Evolutionary conservation across 2,888 invertebrate species (phyloP).

Genomic region (Tipula helvola): DNA sequence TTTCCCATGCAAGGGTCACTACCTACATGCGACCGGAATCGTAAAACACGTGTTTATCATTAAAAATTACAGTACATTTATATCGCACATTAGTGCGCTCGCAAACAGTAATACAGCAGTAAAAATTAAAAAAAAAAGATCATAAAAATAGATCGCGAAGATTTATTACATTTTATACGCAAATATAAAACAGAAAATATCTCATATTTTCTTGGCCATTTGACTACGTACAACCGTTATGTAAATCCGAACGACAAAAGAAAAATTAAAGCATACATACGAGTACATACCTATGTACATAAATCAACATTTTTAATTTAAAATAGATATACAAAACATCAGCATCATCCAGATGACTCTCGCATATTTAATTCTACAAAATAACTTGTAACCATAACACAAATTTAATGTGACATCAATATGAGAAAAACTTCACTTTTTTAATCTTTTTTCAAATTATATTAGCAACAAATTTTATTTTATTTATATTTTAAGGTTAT

Average conservation of each 20-base stretch:
- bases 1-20: neutral
- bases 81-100: neutral
- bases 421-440: neutral
- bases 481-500: neutral
- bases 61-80: neutral
- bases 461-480: neutral
- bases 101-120: neutral
- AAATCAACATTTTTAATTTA: neutral
- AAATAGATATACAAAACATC: neutral
- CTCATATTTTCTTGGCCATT: slow-evolving; percentile 21
- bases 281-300: neutral
- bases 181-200: neutral
- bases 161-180: neutral
- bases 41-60: neutral
- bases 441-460: neutral
- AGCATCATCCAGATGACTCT: neutral
- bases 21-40: neutral
- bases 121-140: neutral
- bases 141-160: neutral
- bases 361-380: neutral
- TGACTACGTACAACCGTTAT: slow-evolving; percentile 11
- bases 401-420: neutral
- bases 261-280: neutral
- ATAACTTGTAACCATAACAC: neutral
- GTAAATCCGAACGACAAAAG: neutral